These are phyloP conservation scores for Dicentrarchus labrax DNA, from an alignment of 2,113 vertebrate genomes.

Conservation along the genomic window DNA sequence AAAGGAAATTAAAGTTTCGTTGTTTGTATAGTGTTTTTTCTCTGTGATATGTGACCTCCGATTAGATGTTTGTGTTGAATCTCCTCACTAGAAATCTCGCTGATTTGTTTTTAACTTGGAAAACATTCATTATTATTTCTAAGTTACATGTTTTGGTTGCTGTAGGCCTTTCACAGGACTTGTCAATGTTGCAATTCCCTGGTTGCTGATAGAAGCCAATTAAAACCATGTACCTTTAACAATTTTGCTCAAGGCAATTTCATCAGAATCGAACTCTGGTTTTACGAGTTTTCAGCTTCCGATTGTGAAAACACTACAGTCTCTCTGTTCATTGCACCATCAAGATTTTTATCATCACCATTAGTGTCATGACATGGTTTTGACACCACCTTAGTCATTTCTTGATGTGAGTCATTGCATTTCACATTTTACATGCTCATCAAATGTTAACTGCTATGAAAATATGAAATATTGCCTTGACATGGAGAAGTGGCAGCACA, in stretches of 20 bases:
- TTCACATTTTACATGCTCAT: constrained; percentile 68
- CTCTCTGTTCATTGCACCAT: background rate
- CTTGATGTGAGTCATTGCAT: constrained; percentile 61
- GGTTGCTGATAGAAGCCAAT: constrained; percentile 30
- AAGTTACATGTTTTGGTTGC: background rate
- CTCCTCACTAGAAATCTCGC: background rate
- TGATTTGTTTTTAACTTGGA: constrained; percentile 25
- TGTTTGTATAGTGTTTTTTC: constrained; percentile 4
- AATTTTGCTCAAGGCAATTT: constrained; percentile 9
- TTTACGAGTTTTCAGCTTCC: constrained; percentile 6
- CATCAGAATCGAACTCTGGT: background rate
- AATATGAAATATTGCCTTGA: constrained; percentile 62
- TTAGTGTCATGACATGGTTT: constrained; percentile 32
- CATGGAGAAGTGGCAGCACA: constrained; percentile 42
- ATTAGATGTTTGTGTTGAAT: constrained; percentile 39
- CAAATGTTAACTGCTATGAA: constrained; percentile 56
- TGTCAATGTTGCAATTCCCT: constrained; percentile 38
- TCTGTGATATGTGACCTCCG: constrained; percentile 19
- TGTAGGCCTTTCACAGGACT: constrained; percentile 46
- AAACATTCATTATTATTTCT: constrained; percentile 28
- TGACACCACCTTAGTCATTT: constrained; percentile 62
- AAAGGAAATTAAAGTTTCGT: constrained; percentile 17
- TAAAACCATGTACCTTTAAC: constrained; percentile 37
- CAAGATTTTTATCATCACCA: constrained; percentile 38
- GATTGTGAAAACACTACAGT: background rate